phyloP scores from a whole-genome alignment of 2,113 vertebrate genomes.

The Podilymbus podiceps region DNA sequence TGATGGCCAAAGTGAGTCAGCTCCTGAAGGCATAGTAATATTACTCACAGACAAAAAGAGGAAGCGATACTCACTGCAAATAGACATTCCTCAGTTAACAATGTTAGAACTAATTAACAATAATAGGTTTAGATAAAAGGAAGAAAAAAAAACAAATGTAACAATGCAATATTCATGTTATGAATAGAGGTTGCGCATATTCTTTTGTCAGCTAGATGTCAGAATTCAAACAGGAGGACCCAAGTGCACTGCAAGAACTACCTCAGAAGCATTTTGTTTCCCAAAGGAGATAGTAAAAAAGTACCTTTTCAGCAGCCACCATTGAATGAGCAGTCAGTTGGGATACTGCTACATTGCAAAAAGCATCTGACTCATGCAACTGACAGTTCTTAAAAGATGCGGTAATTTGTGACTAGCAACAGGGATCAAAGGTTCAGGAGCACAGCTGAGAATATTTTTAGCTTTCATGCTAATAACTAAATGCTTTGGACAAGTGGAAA shows the following conservation, averaged over 20 bases:
- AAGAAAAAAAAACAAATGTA: not conserved
- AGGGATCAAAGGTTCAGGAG: not conserved
- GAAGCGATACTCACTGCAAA: not conserved
- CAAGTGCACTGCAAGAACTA: not conserved
- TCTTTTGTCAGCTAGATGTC: not conserved
- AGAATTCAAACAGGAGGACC: not conserved
- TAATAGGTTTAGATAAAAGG: not conserved
- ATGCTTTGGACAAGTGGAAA: not conserved
- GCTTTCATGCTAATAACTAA: not conserved
- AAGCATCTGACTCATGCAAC: not conserved
- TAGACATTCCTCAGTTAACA: not conserved
- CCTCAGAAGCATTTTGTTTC: not conserved
- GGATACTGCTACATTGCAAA: not conserved
- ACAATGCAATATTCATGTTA: not conserved
- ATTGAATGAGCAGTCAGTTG: not conserved
- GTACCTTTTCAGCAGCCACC: not conserved
- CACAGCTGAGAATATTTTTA: not conserved
- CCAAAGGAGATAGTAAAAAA: not conserved
- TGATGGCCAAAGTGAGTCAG: not conserved
- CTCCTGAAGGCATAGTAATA: not conserved
- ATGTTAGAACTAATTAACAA: not conserved
- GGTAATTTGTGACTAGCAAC: not conserved
- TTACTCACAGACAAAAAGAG: not conserved
- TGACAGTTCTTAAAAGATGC: not conserved
- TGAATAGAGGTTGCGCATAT: not conserved